A percentile compares a stretch with the other conserved stretches of the same genome.
Conservation (phyloP, 2,797 vertebrate species). For the Psittacula echo region DNA sequence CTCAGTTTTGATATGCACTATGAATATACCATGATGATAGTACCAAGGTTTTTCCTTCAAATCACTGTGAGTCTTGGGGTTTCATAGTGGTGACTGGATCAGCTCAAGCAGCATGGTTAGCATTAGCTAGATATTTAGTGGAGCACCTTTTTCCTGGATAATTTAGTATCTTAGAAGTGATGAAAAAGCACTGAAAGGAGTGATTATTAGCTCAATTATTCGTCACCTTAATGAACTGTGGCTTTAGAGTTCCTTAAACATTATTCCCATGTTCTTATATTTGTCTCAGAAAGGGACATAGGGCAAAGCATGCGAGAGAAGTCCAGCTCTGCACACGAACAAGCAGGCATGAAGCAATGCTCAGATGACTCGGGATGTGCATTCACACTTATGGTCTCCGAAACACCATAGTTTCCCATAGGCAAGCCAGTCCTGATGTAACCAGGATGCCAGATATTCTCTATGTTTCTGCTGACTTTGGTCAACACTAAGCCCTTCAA, state of each 20-base stretch:
- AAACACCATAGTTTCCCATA: accelerated
- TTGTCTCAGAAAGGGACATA: background rate
- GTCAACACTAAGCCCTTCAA: background rate
- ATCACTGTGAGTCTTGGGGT: background rate
- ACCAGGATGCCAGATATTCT: background rate
- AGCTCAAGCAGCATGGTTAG: background rate
- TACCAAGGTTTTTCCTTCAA: background rate
- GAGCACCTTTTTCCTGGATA: background rate
- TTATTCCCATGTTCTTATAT: background rate
- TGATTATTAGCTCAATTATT: background rate
- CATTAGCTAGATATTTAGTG: background rate
- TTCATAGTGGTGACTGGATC: background rate
- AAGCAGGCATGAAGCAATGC: background rate
- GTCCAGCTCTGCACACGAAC: background rate
- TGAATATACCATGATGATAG: background rate
- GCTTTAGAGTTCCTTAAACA: background rate
- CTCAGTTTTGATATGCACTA: background rate
- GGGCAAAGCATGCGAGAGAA: background rate
- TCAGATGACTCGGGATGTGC: background rate
- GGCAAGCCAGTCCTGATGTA: background rate
- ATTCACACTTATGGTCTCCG: background rate
- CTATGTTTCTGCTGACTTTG: background rate
- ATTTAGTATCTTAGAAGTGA: background rate
- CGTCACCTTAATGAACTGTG: background rate
- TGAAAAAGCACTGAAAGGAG: background rate